phyloP scores from a whole-genome alignment of 2,113 vertebrate species.

The Argyrosomus japonicus region DNA sequence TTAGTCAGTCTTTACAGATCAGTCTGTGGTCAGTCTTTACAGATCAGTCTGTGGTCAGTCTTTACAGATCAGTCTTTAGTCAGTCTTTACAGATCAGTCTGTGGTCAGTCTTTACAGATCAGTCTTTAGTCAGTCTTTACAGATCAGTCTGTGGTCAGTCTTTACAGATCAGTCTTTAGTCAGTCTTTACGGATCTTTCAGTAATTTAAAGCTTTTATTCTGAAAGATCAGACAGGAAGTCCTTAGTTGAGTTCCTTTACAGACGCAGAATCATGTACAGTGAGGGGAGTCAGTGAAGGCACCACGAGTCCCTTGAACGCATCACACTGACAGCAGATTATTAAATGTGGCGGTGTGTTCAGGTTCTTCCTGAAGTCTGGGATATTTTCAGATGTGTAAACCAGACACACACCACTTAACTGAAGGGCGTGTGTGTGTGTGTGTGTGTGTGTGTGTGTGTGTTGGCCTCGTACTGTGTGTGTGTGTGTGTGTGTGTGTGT shows the following conservation, averaged over 20 bases:
- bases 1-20: no score
- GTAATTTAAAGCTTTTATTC: neutral
- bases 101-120: no score
- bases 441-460: constrained; percentile 2
- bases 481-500: neutral
- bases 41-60: no score
- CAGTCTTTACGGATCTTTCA: neutral
- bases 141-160: no score
- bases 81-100: no score
- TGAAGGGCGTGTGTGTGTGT: neutral
- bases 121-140: no score
- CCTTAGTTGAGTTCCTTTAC: neutral
- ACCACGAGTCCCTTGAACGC: neutral
- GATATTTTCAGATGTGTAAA: neutral
- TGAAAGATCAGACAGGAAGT: neutral
- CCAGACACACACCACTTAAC: neutral
- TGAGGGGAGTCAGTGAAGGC: neutral
- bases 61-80: no score
- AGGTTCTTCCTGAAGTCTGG: neutral
- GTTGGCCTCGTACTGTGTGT: neutral
- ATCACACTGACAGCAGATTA: neutral
- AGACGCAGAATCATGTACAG: neutral
- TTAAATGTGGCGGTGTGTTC: neutral
- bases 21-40: no score
- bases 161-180: no score